Evolutionary conservation across 2,888 invertebrate species (phyloP).

Genomic region (Coleophora deauratella): DNA sequence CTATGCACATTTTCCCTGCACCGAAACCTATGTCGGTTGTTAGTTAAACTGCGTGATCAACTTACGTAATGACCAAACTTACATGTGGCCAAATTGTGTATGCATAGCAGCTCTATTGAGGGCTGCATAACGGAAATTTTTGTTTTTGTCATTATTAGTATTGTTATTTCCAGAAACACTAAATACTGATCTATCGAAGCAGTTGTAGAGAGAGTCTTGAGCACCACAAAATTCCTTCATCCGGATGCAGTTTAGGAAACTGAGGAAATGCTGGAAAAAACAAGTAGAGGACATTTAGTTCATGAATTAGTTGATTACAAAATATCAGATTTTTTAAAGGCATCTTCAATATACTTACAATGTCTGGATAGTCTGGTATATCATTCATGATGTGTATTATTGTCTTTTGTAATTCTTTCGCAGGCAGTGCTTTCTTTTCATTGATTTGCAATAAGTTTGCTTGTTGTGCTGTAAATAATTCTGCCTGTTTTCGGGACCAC

Average conservation of each 20-base stretch:
- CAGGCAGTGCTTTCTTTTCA: constrained; percentile 84
- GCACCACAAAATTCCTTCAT: constrained; percentile 91
- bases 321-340: too few species aligned
- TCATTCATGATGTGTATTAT: constrained; percentile 82
- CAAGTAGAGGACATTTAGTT: too few species aligned
- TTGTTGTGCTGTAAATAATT: constrained; percentile 91
- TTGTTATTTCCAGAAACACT: constrained; percentile 40
- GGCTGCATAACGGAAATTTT: constrained; percentile 89
- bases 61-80: constrained; percentile 22
- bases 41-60: too few species aligned
- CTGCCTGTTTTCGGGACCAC: constrained; percentile 92
- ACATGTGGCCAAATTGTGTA: constrained; percentile 89
- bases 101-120: constrained; percentile 93
- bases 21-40: too few species aligned
- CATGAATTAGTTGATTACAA: too few species aligned
- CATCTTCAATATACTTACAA: too few species aligned
- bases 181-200: constrained; percentile 80
- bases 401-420: constrained; percentile 83
- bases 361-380: constrained; percentile 87
- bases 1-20: constrained; percentile 83
- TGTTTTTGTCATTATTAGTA: constrained; percentile 70
- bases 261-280: constrained; percentile 86
- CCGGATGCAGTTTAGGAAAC: constrained; percentile 90
- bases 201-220: constrained; percentile 85
- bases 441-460: constrained; percentile 87